These are phyloP conservation scores for Dinoponera quadriceps DNA, from an alignment of 1,140 invertebrate species.

Conservation along the genomic window DNA sequence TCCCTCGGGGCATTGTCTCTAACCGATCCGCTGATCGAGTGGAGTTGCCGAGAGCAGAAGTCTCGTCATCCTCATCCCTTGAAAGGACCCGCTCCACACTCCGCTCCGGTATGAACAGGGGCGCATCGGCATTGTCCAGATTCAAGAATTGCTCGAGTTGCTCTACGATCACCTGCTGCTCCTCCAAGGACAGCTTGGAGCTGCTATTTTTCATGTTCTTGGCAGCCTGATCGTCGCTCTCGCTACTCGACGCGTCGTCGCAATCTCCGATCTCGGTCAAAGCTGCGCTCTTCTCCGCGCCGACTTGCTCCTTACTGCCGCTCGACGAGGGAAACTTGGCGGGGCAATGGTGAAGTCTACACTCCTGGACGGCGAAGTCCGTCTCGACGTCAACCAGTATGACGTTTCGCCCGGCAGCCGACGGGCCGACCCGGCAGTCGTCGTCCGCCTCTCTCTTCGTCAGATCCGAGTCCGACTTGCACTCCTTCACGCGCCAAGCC, in stretches of 20 bases:
- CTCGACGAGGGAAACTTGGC: constrained; percentile 18
- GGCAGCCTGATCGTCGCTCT: background rate
- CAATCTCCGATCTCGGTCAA: constrained; percentile 55
- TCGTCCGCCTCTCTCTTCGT: background rate
- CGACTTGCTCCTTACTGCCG: background rate
- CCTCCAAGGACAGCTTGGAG: constrained; percentile 84
- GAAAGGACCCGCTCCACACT: background rate
- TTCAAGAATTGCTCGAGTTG: constrained; percentile 87
- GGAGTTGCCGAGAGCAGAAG: background rate
- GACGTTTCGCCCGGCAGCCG: background rate
- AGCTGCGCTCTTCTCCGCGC: constrained; percentile 50
- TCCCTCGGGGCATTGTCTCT: background rate
- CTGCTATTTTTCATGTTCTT: background rate
- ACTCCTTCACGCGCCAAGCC: background rate
- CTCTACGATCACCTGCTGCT: constrained; percentile 87
- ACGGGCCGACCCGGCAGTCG: background rate
- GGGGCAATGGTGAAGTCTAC: constrained; percentile 20
- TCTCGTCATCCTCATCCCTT: background rate
- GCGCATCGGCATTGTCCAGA: constrained; percentile 82
- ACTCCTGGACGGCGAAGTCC: constrained; percentile 4
- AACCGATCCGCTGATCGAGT: background rate
- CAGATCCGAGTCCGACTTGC: constrained; percentile 57
- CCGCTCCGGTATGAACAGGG: constrained; percentile 77
- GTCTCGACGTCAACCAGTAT: constrained; percentile 11
- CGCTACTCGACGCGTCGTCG: background rate